phyloP scores from a whole-genome alignment of 2,797 vertebrate species.

The Poeciliopsis presidionis region DNA sequence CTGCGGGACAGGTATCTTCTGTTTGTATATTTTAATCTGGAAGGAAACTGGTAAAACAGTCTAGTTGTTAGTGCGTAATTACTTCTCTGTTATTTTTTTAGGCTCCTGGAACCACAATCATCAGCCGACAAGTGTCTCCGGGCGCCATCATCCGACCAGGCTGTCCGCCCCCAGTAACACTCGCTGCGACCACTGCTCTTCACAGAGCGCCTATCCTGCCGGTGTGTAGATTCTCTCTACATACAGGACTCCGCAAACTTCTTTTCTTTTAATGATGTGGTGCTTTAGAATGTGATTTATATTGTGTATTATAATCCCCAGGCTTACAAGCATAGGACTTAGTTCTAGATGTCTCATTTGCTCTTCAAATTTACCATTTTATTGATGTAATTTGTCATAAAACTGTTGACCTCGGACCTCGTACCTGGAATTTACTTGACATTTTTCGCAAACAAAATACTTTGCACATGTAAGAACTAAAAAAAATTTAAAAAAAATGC shows the following conservation, averaged over 20 bases:
- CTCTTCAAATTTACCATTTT: slow-evolving; percentile 1
- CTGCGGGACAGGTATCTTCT: slow-evolving; percentile 87
- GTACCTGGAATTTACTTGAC: neutral
- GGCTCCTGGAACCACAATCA: slow-evolving; percentile 88
- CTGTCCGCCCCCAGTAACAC: slow-evolving; percentile 86
- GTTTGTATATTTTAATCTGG: neutral
- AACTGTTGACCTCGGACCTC: neutral
- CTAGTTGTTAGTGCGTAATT: neutral
- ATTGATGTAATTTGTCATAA: neutral
- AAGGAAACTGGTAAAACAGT: neutral
- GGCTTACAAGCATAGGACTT: neutral
- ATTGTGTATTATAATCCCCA: neutral
- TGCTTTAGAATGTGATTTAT: neutral
- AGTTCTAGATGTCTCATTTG: neutral
- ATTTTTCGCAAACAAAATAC: neutral
- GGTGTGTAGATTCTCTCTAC: slow-evolving; percentile 49
- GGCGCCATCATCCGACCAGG: slow-evolving; percentile 91
- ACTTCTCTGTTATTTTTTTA: slow-evolving; percentile 49
- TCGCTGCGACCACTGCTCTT: slow-evolving; percentile 86
- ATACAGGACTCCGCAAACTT: neutral
- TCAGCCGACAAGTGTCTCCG: slow-evolving; percentile 90
- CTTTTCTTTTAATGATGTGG: neutral
- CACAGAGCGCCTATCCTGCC: slow-evolving; percentile 92
- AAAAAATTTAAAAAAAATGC: neutral
- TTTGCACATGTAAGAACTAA: neutral